Evolutionary conservation across 2,888 invertebrate genomes (phyloP).

Genomic region (Drosophila emarginata): DNA sequence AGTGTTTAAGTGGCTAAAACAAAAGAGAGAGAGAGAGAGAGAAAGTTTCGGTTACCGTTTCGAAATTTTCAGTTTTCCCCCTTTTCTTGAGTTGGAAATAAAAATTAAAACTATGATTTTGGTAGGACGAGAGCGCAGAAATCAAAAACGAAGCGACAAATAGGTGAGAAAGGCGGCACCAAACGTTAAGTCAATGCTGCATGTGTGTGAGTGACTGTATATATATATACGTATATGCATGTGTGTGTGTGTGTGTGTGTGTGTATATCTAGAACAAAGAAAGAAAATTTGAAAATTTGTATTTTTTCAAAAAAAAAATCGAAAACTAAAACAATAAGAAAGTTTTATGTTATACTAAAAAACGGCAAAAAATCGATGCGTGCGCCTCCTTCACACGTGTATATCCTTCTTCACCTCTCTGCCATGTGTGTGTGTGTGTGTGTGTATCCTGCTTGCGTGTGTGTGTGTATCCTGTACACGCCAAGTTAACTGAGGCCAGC

Average conservation of each 20-base stretch:
- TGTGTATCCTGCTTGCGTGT: constrained; percentile 36
- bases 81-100: constrained; percentile 1
- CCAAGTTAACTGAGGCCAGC: constrained; percentile 62
- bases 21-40: constrained; percentile 48
- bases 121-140: constrained; percentile 62
- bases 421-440: constrained; percentile 27
- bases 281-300: constrained; percentile 33
- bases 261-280: constrained; percentile 28
- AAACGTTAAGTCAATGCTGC: constrained; percentile 22
- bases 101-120: constrained; percentile 50
- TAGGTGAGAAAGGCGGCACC: constrained; percentile 58
- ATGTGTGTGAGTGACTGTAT: constrained; percentile 11
- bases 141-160: constrained; percentile 48
- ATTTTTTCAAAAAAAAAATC: background rate
- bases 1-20: constrained; percentile 61
- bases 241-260: constrained; percentile 14
- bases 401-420: constrained; percentile 13
- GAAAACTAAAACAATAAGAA: constrained; percentile 62
- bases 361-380: constrained; percentile 75
- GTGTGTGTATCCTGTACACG: constrained; percentile 58
- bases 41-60: constrained; percentile 31
- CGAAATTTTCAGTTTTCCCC: constrained; percentile 15
- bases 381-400: constrained; percentile 58
- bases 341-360: constrained; percentile 71
- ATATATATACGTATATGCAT: constrained; percentile 8